Percentiles rank a stretch among this genome's conserved stretches.
phyloP scores from a whole-genome alignment of 2,888 invertebrate genomes.

The Gymnosoma rotundatum region DNA sequence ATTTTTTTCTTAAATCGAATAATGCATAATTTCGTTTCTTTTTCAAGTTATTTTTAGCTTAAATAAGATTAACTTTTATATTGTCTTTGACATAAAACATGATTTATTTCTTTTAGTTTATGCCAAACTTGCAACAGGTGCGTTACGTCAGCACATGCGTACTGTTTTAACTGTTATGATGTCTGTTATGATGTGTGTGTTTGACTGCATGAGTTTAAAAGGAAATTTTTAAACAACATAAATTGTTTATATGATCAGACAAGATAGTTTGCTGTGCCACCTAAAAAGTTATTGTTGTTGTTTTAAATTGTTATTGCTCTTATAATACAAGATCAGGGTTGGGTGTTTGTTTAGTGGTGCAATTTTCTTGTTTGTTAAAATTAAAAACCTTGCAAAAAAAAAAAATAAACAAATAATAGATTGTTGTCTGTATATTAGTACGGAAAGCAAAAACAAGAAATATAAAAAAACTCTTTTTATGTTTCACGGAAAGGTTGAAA shows the following conservation, averaged over 20 bases:
- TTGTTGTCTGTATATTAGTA: not conserved
- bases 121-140: conserved; percentile 51
- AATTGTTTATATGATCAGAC: conserved; percentile 38
- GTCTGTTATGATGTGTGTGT: not conserved
- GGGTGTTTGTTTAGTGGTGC: conserved; percentile 56
- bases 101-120: conserved; percentile 23
- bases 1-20: conserved; percentile 4
- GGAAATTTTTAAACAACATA: conserved; percentile 42
- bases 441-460: not conserved
- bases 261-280: conserved; percentile 4
- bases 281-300: not conserved
- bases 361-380: conserved; percentile 16
- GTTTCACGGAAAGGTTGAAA: conserved; percentile 14
- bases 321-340: conserved; percentile 68
- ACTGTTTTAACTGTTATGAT: too few species aligned
- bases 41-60: conserved; percentile 6
- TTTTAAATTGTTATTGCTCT: conserved; percentile 44
- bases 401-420: not conserved
- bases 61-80: conserved; percentile 1
- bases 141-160: conserved; percentile 30
- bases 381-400: not conserved
- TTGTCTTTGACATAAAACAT: conserved; percentile 18
- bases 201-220: conserved; percentile 12
- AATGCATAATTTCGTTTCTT: conserved; percentile 5
- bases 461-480: not conserved